phyloP scores from a whole-genome alignment of 1,140 invertebrate genomes.

The Aphaenogaster rudis region DNA sequence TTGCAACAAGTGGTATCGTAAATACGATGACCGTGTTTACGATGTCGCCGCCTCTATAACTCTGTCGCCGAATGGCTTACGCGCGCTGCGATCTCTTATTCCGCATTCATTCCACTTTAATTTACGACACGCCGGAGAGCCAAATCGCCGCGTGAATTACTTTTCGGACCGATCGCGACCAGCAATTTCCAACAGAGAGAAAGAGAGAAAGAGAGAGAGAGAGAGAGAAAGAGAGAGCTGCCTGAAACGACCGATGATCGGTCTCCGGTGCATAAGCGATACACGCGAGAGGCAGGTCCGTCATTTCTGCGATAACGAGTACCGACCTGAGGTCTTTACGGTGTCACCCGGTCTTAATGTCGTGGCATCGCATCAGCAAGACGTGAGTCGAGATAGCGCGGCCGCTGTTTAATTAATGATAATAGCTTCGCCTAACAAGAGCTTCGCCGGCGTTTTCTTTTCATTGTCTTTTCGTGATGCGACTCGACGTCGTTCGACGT shows the following conservation, averaged over 20 bases:
- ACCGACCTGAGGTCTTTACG: constrained; percentile 79
- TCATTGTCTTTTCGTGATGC: constrained; percentile 79
- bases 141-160: constrained; percentile 29
- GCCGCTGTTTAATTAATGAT: constrained; percentile 85
- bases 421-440: constrained; percentile 82
- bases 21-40: constrained; percentile 51
- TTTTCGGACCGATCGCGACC: constrained; percentile 9
- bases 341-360: constrained; percentile 81
- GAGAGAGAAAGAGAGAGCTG: not conserved
- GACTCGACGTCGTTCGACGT: constrained; percentile 46
- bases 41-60: constrained; percentile 46
- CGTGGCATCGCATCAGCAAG: constrained; percentile 76
- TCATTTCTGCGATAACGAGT: constrained; percentile 81
- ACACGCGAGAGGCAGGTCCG: constrained; percentile 66
- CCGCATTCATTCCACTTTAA: constrained; percentile 39
- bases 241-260: not conserved
- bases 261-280: not conserved
- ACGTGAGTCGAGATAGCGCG: constrained; percentile 79
- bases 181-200: constrained; percentile 5
- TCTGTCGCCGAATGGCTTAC: constrained; percentile 31
- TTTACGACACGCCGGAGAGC: constrained; percentile 36
- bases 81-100: constrained; percentile 48
- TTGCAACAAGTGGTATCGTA: constrained; percentile 58
- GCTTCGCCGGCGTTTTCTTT: constrained; percentile 78
- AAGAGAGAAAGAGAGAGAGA: not conserved